A percentile compares a stretch with the other conserved stretches of the same genome.
Conservation (phyloP, 1,140 invertebrate species). For the Drosophila tristis region DNA sequence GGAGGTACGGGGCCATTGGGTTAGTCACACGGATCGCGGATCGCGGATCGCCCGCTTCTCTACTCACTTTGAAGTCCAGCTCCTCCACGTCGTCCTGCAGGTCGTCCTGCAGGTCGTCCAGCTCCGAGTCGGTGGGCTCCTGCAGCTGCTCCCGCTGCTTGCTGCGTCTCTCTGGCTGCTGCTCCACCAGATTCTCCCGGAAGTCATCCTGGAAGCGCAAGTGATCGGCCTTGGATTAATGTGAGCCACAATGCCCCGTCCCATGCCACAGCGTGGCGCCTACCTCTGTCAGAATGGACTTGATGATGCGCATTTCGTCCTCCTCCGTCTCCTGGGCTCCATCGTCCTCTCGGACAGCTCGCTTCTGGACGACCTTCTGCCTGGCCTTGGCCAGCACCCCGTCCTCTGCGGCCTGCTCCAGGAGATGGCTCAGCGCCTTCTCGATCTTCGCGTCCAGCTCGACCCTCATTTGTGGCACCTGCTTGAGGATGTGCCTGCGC, state of each 20-base stretch:
- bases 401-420: constrained; percentile 53
- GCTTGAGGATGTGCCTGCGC: constrained; percentile 44
- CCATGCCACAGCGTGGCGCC: not conserved
- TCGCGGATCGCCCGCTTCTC: not conserved
- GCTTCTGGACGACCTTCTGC: constrained; percentile 54
- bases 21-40: constrained; percentile 50
- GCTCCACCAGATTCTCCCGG: constrained; percentile 63
- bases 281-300: constrained; percentile 70
- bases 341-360: not conserved
- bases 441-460: constrained; percentile 68
- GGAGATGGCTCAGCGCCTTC: constrained; percentile 54
- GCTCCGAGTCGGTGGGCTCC: constrained; percentile 4
- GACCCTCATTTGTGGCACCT: constrained; percentile 65
- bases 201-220: constrained; percentile 68
- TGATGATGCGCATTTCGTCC: constrained; percentile 54
- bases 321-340: not conserved
- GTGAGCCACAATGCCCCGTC: no score
- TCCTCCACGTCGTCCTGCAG: not conserved
- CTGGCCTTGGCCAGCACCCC: constrained; percentile 64
- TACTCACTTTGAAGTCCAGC: constrained; percentile 46
- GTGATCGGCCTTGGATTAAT: constrained; percentile 21
- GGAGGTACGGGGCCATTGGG: not conserved
- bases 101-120: constrained; percentile 19
- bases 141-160: not conserved
- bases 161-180: constrained; percentile 25